Evolutionary conservation across 2,797 vertebrate species (phyloP), one percentile per base, ranked within the genome.

Genomic region (Platyrinchus mystaceus): DNA sequence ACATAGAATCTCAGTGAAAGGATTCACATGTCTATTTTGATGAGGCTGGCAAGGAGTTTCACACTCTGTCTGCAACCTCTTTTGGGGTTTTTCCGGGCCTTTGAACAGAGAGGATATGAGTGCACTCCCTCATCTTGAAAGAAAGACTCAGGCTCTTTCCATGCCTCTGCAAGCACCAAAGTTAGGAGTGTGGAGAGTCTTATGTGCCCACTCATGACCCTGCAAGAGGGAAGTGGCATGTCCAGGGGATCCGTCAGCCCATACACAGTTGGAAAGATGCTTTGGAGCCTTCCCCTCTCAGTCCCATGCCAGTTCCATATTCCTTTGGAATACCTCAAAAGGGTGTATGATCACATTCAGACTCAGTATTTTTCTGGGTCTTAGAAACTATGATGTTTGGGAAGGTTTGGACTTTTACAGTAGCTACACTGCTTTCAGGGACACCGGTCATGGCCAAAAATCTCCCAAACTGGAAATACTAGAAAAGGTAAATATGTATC

Each of bases 131-230:
- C 8, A 0, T 37, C 19, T 53, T 53, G 52, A n/a, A 41, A 49
- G 36, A 39, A 10, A n/a, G 36, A 6, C 7, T 47, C 9, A 4
- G 11, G 9, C 24, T 22, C 20, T 73, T 69, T 24, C 26, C 12
- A 3, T 36, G 58, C 9, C 24, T 28, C 5, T 34, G 8, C 17
- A 64, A 39, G 19, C 37, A 60, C 16, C 3, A 1, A 47, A 47
- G 3, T 22, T 19, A 15, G 39, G 27, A 16, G 14, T 13, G 14
- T 60, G 37, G 49, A 73, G 26, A 44, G 7, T 6, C 0, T 78
- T 50, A 0, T 1, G 2, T 55, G 22, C 37, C 30, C 47, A 24
- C 11, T 8, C 3, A 6, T 18, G 22, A 7, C 26, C 12, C 2
- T 12, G 37, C 16, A 18, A 67, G 34, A 62, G 23, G 10, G 20